phyloP scores from a whole-genome alignment of 2,888 invertebrate species.

The Ischnura elegans region DNA sequence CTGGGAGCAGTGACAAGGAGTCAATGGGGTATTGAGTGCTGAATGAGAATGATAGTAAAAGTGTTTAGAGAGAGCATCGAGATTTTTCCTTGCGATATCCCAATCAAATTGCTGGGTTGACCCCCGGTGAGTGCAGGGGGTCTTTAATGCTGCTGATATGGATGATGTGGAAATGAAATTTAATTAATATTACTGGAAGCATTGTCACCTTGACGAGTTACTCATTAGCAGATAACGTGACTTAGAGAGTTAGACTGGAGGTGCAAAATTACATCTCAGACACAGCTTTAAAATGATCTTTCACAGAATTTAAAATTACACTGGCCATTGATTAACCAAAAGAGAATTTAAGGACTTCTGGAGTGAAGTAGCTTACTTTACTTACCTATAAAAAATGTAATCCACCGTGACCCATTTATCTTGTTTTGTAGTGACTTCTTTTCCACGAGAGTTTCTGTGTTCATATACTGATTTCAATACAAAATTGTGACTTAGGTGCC shows the following conservation, averaged over 20 bases:
- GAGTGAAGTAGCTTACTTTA: constrained; percentile 22
- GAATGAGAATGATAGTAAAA: too few species aligned
- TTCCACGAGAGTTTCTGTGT: constrained; percentile 77
- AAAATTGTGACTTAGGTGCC: constrained; percentile 83
- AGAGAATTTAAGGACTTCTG: constrained; percentile 61
- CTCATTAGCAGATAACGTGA: too few species aligned
- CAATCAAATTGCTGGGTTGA: too few species aligned
- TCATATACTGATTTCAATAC: constrained; percentile 85
- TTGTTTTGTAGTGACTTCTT: constrained; percentile 89
- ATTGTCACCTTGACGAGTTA: too few species aligned
- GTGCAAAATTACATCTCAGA: background rate
- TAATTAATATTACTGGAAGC: too few species aligned
- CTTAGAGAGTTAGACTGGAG: background rate
- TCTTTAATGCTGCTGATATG: too few species aligned
- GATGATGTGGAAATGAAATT: too few species aligned
- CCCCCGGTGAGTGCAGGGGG: too few species aligned
- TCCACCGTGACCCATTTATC: constrained; percentile 90
- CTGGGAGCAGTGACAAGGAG: too few species aligned
- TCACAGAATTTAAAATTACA: background rate
- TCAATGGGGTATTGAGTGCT: too few species aligned
- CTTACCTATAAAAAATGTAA: constrained; percentile 91
- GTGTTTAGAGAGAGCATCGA: too few species aligned
- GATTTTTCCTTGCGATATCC: too few species aligned
- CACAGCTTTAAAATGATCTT: background rate
- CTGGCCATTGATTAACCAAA: background rate